Evolutionary conservation across 2,113 vertebrate species (phyloP), one percentile per base, ranked within the genome.

Genomic region (Chinchilla lanigera): DNA sequence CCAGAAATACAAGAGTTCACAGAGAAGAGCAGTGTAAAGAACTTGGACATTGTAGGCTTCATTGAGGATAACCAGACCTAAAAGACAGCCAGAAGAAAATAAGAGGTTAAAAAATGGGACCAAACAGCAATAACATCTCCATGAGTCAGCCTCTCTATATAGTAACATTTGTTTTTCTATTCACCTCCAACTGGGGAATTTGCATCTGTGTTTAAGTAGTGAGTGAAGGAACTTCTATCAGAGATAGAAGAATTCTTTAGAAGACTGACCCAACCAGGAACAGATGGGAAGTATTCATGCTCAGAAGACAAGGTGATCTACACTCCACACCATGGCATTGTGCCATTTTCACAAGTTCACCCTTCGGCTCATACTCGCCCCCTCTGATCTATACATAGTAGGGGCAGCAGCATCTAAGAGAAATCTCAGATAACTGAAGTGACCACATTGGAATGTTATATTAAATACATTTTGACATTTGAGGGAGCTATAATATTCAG

Each of bases 251-350:
- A 54, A 5, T 54, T 60, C 30, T 33, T 82, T 82, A 35, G 9
- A 84, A 17, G 19, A 19, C 1, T 52, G 14, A 9, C 28, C 26
- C 3, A 10, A 28, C 24, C 38, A 67, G 5, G 56, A 24, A 58
- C 11, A n/a, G 4, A 7, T 0, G 4, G 20, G 35, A 11, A 65
- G 3, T 30, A 30, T 0, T 38, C 22, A 33, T 67, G 7, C 11
- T 83, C 22, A n/a, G 17, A 86, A 91, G 47, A 84, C 24, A 60
- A 56, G 5, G 58, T 30, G 5, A n/a, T 65, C 58, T 8, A 22
- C 0, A 63, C 24, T 17, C 2, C 6, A 35, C 1, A 50, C 24
- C 1, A 26, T 12, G 4, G 1, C 17, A 41, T 81, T 58, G 47
- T 86, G 11, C 8, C 30, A 30, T 82, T 94, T 56, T 63, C 8